Conservation (phyloP, 2,113 vertebrate species). For the Notarius lentiginosus region DNA sequence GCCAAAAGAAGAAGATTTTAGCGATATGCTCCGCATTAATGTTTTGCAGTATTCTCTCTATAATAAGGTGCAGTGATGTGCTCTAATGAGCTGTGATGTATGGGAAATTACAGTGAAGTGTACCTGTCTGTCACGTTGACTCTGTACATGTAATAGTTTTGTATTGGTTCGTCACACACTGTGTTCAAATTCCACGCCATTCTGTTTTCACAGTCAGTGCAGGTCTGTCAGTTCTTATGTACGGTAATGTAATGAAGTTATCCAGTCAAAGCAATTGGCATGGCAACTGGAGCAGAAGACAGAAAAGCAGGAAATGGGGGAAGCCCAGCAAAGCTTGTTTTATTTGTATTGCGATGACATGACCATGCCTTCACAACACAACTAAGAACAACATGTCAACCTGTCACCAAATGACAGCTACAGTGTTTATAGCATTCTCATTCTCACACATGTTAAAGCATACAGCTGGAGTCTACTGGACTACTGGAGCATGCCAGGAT, state of each 20-base stretch:
- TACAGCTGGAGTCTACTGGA: not conserved
- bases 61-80: not conserved
- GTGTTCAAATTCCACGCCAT: not conserved
- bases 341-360: slow-evolving; percentile 31
- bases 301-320: slow-evolving; percentile 19
- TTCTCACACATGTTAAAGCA: not conserved
- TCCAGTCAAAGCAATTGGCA: slow-evolving; percentile 19
- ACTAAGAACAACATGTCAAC: slow-evolving; percentile 33
- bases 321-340: slow-evolving; percentile 7
- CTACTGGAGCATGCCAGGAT: not conserved
- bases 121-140: not conserved
- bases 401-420: slow-evolving; percentile 40
- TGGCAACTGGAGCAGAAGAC: slow-evolving; percentile 14
- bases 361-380: slow-evolving; percentile 16
- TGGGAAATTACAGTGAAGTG: not conserved
- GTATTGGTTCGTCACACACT: not conserved
- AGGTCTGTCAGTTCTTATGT: slow-evolving; percentile 35
- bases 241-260: slow-evolving; percentile 24
- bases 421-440: slow-evolving; percentile 18
- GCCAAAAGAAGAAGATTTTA: not conserved
- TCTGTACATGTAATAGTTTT: not conserved
- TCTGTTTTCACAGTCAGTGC: not conserved
- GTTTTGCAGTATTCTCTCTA: not conserved
- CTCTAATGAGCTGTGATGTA: not conserved
- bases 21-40: not conserved